These are phyloP conservation scores for Marisa cornuarietis DNA, from an alignment of 1,140 invertebrate species.

Conservation along the genomic window DNA sequence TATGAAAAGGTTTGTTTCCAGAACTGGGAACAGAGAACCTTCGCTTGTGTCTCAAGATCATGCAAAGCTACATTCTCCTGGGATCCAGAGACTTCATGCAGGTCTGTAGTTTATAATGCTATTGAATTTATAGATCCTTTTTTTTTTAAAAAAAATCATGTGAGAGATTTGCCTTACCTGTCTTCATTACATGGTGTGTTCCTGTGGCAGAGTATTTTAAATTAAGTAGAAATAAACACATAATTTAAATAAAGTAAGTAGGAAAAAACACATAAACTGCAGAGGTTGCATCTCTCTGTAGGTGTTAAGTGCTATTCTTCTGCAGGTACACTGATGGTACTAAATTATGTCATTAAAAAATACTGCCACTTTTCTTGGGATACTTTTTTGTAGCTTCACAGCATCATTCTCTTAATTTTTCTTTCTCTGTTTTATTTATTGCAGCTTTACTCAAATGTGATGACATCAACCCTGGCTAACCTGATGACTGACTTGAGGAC, in stretches of 20 bases:
- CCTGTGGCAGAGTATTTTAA: no score
- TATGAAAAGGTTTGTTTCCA: slow-evolving; percentile 60
- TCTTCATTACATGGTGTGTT: no score
- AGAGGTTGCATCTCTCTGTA: no score
- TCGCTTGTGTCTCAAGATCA: slow-evolving; percentile 79
- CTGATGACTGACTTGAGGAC: slow-evolving; percentile 81
- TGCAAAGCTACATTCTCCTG: slow-evolving; percentile 84
- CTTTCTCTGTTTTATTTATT: slow-evolving; percentile 10
- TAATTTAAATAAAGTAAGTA: no score
- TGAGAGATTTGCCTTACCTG: no score
- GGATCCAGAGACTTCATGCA: slow-evolving; percentile 82
- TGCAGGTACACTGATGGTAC: background rate
- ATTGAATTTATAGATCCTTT: no score
- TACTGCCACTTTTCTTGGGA: background rate
- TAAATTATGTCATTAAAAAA: background rate
- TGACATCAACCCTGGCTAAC: slow-evolving; percentile 76
- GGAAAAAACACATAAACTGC: no score
- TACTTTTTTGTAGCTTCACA: background rate
- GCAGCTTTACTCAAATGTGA: slow-evolving; percentile 71
- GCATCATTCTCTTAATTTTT: background rate
- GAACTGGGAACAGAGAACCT: slow-evolving; percentile 85
- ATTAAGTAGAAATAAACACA: no score
- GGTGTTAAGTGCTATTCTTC: background rate
- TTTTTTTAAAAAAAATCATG: no score
- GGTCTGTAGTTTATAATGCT: slow-evolving; percentile 59